Evolutionary conservation across 2,113 vertebrate species (phyloP), one percentile per base, ranked within the genome.

Genomic region (Rhinopomastus cyanomelas): DNA sequence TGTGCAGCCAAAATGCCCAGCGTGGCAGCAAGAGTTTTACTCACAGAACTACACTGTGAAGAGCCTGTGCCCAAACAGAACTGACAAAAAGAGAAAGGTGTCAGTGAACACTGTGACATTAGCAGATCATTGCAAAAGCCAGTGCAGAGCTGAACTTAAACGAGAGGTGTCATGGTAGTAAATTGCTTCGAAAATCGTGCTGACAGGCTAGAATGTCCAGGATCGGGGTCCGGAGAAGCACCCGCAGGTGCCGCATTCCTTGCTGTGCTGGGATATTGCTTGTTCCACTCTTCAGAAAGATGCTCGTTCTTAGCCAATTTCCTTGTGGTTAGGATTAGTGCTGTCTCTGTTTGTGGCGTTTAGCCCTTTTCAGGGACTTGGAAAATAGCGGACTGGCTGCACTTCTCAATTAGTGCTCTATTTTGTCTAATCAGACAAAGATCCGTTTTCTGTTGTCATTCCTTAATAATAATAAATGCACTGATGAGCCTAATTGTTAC

Each of bases 11-110:
- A 53, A 74, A 74, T 44, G 11, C 37, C 20, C n/a, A 15, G 8
- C 0, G 0, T 20, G 46, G 16, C 69, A 6, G 36, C 55, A 59
- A 34, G 71, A 65, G 36, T 20, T 73, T 42, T 13, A 25, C 20
- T 27, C 0, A 0, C 0, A 0, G 21, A 60, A 32, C 32, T 0
- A 3, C 0, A 0, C 22, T 5, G 46, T 4, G 39, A 17, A n/a
- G 39, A 62, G 25, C 60, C 26, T 7, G 16, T 12, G 1, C 51
- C 49, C 57, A 61, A 80, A n/a, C 37, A n/a, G 36, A 74, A 12
- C 32, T 6, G 53, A 77, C 74, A 7, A 36, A 73, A 1, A 44
- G n/a, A 19, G 59, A 26, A 85, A 60, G 61, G 64, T 80, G 46
- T 34, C 25, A 78, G 56, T 75, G 76, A 89, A 80, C 46, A 44